Conservation (phyloP, 2,888 invertebrate species). For the Cancer borealis region DNA sequence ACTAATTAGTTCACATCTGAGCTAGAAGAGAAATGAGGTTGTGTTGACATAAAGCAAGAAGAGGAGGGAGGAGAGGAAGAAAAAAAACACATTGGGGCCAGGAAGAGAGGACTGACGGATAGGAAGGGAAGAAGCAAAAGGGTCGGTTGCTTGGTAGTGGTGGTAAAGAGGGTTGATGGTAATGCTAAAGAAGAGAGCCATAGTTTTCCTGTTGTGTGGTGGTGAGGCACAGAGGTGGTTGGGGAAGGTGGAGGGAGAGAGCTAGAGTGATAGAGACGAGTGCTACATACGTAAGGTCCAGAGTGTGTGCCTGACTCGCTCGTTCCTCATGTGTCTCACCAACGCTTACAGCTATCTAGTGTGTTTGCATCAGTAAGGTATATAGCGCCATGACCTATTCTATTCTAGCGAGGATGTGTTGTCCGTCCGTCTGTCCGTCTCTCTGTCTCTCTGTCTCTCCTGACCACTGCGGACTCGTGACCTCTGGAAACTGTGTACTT, state of each 20-base stretch:
- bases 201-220: background rate
- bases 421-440: background rate
- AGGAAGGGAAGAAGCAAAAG: background rate
- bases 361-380: constrained; percentile 7
- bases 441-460: background rate
- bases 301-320: background rate
- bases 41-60: background rate
- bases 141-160: too few relatives aligned
- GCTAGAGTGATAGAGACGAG: background rate
- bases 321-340: background rate
- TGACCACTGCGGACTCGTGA: background rate
- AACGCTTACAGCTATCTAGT: background rate
- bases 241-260: background rate
- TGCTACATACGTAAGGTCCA: background rate
- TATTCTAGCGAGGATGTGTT: background rate
- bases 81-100: background rate
- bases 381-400: background rate
- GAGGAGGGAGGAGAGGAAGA: background rate
- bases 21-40: background rate
- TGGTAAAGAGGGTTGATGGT: too few relatives aligned
- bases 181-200: too few relatives aligned
- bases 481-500: background rate
- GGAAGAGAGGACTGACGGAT: background rate
- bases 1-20: constrained; percentile 1
- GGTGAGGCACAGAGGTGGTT: background rate